Percentiles rank a stretch among this genome's conserved stretches.
Conservation (phyloP, 53 echinoderm and acorn worm genomes). For the Temnopleurus reevesii region DNA sequence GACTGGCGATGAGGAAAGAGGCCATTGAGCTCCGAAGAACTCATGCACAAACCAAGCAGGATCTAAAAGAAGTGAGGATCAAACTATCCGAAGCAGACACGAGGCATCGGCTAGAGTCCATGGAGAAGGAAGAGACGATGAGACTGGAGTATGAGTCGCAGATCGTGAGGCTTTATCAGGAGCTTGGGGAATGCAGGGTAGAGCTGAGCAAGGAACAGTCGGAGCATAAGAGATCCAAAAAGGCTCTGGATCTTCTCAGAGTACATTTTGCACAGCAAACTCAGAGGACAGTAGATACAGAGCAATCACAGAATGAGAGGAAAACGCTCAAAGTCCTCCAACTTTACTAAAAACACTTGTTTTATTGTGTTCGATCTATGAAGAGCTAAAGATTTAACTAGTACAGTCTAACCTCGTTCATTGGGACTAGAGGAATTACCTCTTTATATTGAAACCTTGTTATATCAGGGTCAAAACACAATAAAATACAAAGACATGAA, state of each 20-base stretch:
- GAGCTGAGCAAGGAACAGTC: slow-evolving; percentile 69
- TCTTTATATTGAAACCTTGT: too few relatives aligned
- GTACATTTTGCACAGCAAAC: slow-evolving; percentile 68
- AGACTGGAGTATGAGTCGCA: slow-evolving; percentile 71
- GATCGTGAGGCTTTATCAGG: slow-evolving; percentile 64
- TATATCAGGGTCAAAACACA: too few relatives aligned
- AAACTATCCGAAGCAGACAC: slow-evolving; percentile 56
- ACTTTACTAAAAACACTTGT: background rate
- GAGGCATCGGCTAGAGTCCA: slow-evolving; percentile 51
- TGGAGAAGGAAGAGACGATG: slow-evolving; percentile 68
- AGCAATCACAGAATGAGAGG: background rate
- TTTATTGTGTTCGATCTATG: too few relatives aligned
- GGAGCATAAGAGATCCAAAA: slow-evolving; percentile 61
- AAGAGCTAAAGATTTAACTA: too few relatives aligned
- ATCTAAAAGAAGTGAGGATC: slow-evolving; percentile 49
- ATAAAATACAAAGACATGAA: too few relatives aligned
- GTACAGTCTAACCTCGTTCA: too few relatives aligned
- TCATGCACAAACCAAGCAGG: slow-evolving; percentile 29
- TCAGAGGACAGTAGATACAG: background rate
- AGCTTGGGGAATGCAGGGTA: slow-evolving; percentile 55
- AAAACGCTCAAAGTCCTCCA: slow-evolving; percentile 9
- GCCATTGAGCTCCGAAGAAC: slow-evolving; percentile 47
- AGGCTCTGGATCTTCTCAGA: slow-evolving; percentile 74
- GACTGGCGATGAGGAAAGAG: slow-evolving; percentile 55
- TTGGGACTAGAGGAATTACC: too few relatives aligned